These are phyloP conservation scores for Parotia lawesii DNA, from an alignment of 2,113 vertebrate species.

Conservation along the genomic window DNA sequence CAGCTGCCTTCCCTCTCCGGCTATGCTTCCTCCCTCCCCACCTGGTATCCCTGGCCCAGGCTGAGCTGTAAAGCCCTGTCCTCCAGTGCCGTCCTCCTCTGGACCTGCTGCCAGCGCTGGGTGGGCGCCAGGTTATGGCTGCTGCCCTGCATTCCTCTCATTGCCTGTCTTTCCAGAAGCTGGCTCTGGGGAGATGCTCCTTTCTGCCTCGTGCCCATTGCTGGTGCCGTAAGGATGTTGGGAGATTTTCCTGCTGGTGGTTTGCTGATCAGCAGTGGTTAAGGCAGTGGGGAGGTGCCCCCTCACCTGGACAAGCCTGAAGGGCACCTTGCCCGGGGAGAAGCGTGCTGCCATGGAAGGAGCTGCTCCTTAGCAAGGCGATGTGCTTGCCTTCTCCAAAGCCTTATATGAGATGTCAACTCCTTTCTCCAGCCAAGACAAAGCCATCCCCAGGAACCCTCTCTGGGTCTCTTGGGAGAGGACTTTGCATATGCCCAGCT, in stretches of 20 bases:
- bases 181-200: background rate
- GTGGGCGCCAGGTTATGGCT: background rate
- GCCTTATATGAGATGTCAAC: background rate
- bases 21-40: background rate
- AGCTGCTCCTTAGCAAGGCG: fast-evolving
- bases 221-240: fast-evolving
- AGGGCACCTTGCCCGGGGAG: background rate
- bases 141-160: background rate
- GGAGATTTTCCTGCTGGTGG: background rate
- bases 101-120: background rate
- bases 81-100: background rate
- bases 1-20: background rate
- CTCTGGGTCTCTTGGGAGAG: background rate
- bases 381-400: background rate
- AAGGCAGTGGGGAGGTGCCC: background rate
- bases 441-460: background rate
- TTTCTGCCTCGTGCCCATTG: fast-evolving
- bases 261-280: background rate
- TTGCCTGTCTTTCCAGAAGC: background rate
- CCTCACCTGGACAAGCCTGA: background rate
- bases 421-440: background rate
- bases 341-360: fast-evolving
- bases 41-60: background rate
- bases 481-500: background rate
- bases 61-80: background rate